Evolutionary conservation across 2,888 invertebrate genomes (phyloP).

Genomic region (Polyommatus icarus): DNA sequence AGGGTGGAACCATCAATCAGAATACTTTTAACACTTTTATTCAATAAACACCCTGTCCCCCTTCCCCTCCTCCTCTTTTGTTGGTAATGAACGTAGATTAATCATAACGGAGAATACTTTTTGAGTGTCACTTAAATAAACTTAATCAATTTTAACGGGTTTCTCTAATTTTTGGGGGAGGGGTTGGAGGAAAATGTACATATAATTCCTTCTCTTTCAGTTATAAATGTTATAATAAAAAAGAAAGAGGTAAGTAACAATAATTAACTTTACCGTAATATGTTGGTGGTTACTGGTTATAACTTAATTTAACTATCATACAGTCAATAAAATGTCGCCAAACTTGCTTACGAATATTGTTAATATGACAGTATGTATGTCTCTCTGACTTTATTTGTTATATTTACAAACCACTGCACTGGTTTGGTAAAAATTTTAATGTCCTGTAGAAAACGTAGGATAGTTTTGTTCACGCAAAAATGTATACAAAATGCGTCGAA

Average conservation of each 20-base stretch:
- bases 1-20: constrained; percentile 49
- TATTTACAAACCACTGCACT: too few relatives aligned
- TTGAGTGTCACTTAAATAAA: not conserved
- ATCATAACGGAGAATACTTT: constrained; percentile 41
- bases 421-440: too few relatives aligned
- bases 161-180: not conserved
- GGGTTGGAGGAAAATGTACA: not conserved
- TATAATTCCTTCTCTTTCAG: not conserved
- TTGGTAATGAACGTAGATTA: constrained; percentile 50
- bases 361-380: too few relatives aligned
- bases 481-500: not conserved
- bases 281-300: too few relatives aligned
- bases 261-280: too few relatives aligned
- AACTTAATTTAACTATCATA: too few relatives aligned
- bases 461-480: not conserved
- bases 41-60: constrained; percentile 34
- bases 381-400: too few relatives aligned
- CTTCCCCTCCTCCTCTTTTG: constrained; percentile 38
- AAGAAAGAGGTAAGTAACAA: not conserved
- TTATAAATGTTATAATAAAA: not conserved
- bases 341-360: too few relatives aligned
- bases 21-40: constrained; percentile 50
- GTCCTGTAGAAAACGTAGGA: too few relatives aligned
- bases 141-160: constrained; percentile 18
- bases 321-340: too few relatives aligned